Evolutionary conservation across 2,888 invertebrate genomes (phyloP).

Genomic region (Oscheius sp.): DNA sequence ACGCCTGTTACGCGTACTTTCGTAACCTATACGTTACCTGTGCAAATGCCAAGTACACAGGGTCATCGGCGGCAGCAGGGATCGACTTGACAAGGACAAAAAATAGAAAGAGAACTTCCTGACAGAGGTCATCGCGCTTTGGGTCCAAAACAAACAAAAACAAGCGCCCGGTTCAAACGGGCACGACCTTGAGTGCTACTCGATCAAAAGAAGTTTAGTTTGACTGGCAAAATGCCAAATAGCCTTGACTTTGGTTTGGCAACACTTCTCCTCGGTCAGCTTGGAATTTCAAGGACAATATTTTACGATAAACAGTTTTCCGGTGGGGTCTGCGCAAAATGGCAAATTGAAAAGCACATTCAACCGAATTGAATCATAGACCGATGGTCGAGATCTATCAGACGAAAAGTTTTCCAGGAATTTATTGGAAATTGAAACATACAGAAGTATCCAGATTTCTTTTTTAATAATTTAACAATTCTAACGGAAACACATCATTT

Average conservation of each 20-base stretch:
- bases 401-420: too few species aligned
- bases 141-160: background rate
- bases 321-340: background rate
- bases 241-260: conserved; percentile 1
- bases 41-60: background rate
- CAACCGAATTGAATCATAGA: too few species aligned
- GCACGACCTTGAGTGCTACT: too few species aligned
- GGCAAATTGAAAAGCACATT: background rate
- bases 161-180: too few species aligned
- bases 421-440: too few species aligned
- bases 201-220: background rate
- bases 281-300: conserved; percentile 22
- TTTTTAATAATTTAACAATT: too few species aligned
- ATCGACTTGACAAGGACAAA: background rate
- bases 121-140: background rate
- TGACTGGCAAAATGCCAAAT: background rate
- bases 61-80: background rate
- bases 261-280: conserved; percentile 14
- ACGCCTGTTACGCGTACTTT: conserved; percentile 14
- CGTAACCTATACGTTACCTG: conserved; percentile 14
- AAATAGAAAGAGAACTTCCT: background rate
- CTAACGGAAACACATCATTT: too few species aligned
- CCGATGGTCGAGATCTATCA: too few species aligned
- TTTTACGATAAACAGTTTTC: conserved; percentile 9
- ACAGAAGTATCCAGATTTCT: too few species aligned